A percentile compares a stretch with the other conserved stretches of the same genome.
phyloP scores from a whole-genome alignment of 2,888 invertebrate species.

The Dione juno region DNA sequence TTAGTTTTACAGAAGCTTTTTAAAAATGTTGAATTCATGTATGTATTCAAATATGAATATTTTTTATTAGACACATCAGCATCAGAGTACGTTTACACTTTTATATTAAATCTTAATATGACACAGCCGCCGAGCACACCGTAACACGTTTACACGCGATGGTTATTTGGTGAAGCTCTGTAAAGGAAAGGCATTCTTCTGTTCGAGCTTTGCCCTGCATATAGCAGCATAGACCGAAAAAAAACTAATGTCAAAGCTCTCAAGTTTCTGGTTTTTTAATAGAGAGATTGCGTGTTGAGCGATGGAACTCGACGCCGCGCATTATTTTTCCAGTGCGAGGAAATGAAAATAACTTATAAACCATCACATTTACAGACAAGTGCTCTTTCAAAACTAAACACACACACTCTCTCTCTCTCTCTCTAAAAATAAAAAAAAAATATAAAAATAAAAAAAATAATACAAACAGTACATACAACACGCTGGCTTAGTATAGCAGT shows the following conservation, averaged over 20 bases:
- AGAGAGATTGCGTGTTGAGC: background rate
- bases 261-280: too few species aligned
- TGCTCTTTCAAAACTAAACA: too few species aligned
- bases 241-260: too few species aligned
- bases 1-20: background rate
- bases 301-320: background rate
- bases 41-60: background rate
- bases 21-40: background rate
- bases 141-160: too few species aligned
- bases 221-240: too few species aligned
- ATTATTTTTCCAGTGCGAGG: background rate
- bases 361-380: background rate
- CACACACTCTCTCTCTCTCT: background rate
- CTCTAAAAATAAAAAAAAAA: background rate
- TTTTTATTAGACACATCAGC: background rate
- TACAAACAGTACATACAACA: slow-evolving; percentile 64
- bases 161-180: too few species aligned
- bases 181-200: too few species aligned
- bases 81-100: too few species aligned
- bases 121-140: too few species aligned
- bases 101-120: too few species aligned
- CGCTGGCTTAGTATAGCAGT: slow-evolving; percentile 67
- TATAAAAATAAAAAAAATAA: background rate
- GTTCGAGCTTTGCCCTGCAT: too few species aligned
- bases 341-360: background rate